Evolutionary conservation across 2,797 vertebrate genomes (phyloP).

Genomic region (Rhabdomys pumilio): DNA sequence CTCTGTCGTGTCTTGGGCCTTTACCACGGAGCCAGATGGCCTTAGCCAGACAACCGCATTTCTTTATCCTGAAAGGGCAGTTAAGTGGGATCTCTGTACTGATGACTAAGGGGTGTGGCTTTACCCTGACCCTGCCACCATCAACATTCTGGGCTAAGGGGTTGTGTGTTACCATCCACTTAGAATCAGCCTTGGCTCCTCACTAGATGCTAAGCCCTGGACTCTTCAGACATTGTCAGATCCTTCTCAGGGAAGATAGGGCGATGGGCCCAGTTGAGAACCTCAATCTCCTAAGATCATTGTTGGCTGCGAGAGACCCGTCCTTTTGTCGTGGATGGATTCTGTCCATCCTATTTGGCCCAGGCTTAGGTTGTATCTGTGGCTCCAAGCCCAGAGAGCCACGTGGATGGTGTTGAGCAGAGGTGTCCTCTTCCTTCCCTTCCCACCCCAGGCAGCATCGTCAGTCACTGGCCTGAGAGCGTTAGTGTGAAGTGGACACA

Average conservation of each 20-base stretch:
- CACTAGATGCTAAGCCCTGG: not conserved
- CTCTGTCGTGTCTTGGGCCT: not conserved
- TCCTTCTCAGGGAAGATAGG: not conserved
- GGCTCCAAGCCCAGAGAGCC: not conserved
- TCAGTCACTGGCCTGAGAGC: not conserved
- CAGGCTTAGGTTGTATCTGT: not conserved
- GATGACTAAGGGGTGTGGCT: not conserved
- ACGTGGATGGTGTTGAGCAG: not conserved
- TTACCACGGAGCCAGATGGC: not conserved
- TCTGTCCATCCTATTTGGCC: not conserved
- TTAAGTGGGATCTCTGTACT: not conserved
- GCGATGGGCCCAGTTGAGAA: not conserved
- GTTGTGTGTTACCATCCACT: not conserved
- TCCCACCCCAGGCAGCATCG: too few species aligned
- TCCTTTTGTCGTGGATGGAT: not conserved
- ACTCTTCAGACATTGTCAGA: not conserved
- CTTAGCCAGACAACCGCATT: not conserved
- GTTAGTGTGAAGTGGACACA: not conserved
- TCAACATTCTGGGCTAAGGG: not conserved
- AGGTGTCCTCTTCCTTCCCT: not conserved
- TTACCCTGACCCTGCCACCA: too few species aligned
- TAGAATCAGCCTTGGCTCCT: not conserved
- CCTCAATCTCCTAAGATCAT: not conserved
- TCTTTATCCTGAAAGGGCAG: not conserved
- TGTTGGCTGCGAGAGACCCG: not conserved